These are phyloP conservation scores for Pseudachorutes palmiensis DNA, from an alignment of 1,140 invertebrate species.

Conservation along the genomic window DNA sequence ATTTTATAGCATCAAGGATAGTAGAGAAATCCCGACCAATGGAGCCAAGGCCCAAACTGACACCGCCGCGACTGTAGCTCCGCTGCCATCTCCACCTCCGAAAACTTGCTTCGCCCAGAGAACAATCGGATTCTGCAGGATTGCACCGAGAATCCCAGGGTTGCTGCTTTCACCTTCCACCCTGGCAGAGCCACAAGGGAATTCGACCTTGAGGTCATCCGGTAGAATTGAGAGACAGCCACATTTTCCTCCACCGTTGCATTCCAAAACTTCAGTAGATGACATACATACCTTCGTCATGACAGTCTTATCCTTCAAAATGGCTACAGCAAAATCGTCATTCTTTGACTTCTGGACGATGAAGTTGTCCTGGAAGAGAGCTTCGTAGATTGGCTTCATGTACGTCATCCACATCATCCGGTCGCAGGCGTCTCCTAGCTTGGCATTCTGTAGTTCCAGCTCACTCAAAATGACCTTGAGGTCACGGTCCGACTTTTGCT, in stretches of 20 bases:
- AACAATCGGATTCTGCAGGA: neutral
- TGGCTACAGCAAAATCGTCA: neutral
- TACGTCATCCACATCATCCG: neutral
- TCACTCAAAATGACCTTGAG: constrained; percentile 2
- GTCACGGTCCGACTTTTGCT: neutral
- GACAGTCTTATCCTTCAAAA: neutral
- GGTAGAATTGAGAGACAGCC: constrained; percentile 1
- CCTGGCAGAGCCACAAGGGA: neutral
- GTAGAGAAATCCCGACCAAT: neutral
- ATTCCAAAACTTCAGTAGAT: neutral
- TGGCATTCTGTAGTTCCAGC: neutral
- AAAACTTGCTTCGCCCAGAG: neutral
- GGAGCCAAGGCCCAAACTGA: neutral
- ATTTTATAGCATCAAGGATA: neutral
- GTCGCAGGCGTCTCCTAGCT: constrained; percentile 3
- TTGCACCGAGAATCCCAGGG: neutral
- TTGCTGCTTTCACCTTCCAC: neutral
- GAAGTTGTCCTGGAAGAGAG: neutral
- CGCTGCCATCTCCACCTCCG: neutral
- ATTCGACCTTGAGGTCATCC: constrained; percentile 3
- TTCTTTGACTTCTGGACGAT: neutral
- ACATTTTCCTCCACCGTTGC: neutral
- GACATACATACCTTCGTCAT: constrained; percentile 3
- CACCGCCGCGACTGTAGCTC: neutral
- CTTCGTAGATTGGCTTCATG: constrained; percentile 14